Conservation (phyloP, 1,140 invertebrate species). For the Tetranychus urticae region DNA sequence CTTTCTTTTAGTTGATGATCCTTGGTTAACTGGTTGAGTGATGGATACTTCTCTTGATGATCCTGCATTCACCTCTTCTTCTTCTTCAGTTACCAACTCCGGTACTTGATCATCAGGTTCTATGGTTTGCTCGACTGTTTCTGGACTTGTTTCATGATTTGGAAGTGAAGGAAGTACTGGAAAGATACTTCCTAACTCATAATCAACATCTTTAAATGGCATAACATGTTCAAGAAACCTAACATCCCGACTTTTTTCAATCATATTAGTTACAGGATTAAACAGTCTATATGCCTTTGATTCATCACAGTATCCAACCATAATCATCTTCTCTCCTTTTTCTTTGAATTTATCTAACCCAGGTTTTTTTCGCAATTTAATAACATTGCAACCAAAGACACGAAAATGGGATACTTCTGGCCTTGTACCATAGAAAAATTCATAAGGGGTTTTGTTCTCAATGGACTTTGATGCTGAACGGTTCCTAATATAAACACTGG, state of each 20-base stretch:
- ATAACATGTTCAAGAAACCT: neutral
- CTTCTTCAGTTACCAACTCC: neutral
- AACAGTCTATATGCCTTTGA: conserved; percentile 4
- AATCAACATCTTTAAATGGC: neutral
- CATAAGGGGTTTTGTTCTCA: neutral
- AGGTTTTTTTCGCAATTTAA: neutral
- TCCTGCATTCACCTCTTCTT: neutral
- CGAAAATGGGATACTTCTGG: neutral
- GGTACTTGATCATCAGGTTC: neutral
- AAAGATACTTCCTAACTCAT: neutral
- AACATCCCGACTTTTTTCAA: neutral
- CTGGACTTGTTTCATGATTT: no score
- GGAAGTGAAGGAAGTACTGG: no score
- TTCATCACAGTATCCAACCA: neutral
- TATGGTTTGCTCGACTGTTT: no score
- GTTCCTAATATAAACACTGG: conserved; percentile 4
- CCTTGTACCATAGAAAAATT: neutral
- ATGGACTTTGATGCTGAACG: neutral
- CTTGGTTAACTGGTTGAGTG: neutral
- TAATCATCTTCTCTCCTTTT: neutral
- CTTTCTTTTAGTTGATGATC: neutral
- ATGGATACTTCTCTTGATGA: neutral
- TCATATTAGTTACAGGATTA: neutral
- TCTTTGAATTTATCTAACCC: neutral
- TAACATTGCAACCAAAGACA: neutral